phyloP scores from a whole-genome alignment of 2,888 invertebrate genomes.

The Polydrusus pterygomalis region DNA sequence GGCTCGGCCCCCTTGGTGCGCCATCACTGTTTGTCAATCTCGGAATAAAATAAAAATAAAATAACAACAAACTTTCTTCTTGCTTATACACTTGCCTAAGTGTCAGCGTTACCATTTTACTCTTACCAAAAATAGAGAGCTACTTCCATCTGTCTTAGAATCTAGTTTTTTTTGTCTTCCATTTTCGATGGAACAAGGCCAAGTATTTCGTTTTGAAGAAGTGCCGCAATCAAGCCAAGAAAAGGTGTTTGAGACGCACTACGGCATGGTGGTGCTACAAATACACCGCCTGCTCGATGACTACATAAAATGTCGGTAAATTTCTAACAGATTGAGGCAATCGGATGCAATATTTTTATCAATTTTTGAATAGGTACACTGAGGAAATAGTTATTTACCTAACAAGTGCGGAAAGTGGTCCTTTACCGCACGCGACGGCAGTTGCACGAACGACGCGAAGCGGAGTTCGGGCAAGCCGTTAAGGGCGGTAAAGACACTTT shows the following conservation, averaged over 20 bases:
- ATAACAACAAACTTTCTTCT: not conserved
- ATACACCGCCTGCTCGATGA: constrained; percentile 30
- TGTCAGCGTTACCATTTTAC: constrained; percentile 19
- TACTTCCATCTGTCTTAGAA: constrained; percentile 32
- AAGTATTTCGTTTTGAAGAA: constrained; percentile 61
- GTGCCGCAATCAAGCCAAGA: constrained; percentile 57
- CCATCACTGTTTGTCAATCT: not conserved
- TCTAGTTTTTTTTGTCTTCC: constrained; percentile 59
- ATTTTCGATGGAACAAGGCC: constrained; percentile 68
- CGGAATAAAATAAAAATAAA: not conserved
- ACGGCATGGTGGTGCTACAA: constrained; percentile 45
- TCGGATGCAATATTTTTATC: too few species aligned
- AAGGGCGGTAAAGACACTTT: too few species aligned
- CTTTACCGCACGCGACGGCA: too few species aligned
- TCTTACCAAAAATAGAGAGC: constrained; percentile 45
- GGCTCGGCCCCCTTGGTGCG: too few species aligned
- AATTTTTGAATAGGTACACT: too few species aligned
- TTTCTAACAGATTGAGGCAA: too few species aligned
- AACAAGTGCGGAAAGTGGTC: too few species aligned
- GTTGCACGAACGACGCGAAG: too few species aligned
- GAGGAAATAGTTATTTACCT: too few species aligned
- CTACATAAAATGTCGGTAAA: too few species aligned
- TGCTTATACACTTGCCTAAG: not conserved
- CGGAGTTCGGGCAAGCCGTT: too few species aligned
- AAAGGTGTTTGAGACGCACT: constrained; percentile 63